These are phyloP conservation scores for Hepsetus odoe DNA, from an alignment of 2,113 vertebrate species.

Conservation along the genomic window DNA sequence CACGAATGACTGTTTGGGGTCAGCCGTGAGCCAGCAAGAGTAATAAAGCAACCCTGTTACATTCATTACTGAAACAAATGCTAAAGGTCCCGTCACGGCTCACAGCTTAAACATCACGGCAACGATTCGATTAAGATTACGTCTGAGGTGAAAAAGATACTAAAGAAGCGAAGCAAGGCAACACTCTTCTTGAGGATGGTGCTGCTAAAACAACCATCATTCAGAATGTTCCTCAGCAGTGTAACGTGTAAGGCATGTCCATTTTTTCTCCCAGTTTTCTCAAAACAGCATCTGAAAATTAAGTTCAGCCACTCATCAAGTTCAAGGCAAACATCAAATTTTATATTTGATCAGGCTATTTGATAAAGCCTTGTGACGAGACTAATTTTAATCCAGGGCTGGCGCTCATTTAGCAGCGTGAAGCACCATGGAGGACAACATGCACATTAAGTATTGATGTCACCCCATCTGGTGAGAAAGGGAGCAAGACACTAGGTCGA, in stretches of 20 bases:
- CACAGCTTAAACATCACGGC: conserved; percentile 45
- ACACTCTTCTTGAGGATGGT: not conserved
- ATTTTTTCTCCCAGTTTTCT: too few species aligned
- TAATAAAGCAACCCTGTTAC: not conserved
- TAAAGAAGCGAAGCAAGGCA: conserved; percentile 25
- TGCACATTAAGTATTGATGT: conserved; percentile 71
- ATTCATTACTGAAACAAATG: conserved; percentile 17
- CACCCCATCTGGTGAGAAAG: conserved; percentile 64
- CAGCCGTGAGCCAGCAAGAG: not conserved
- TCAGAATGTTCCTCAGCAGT: not conserved
- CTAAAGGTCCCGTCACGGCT: conserved; percentile 43
- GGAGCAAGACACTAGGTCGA: not conserved
- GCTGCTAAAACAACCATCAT: not conserved
- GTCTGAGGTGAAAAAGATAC: not conserved
- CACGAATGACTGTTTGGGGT: not conserved
- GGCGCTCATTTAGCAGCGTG: conserved; percentile 35
- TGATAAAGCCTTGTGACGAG: conserved; percentile 28
- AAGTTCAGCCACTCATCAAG: conserved; percentile 3
- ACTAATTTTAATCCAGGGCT: conserved; percentile 20
- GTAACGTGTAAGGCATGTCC: too few species aligned
- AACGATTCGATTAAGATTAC: conserved; percentile 34
- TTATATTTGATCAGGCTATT: conserved; percentile 22
- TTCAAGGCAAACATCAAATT: conserved; percentile 26
- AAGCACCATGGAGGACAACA: conserved; percentile 55
- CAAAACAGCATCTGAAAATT: too few species aligned